These are phyloP conservation scores for Rhagophthalmus giganteus DNA, from an alignment of 2,888 invertebrate species.

Conservation along the genomic window DNA sequence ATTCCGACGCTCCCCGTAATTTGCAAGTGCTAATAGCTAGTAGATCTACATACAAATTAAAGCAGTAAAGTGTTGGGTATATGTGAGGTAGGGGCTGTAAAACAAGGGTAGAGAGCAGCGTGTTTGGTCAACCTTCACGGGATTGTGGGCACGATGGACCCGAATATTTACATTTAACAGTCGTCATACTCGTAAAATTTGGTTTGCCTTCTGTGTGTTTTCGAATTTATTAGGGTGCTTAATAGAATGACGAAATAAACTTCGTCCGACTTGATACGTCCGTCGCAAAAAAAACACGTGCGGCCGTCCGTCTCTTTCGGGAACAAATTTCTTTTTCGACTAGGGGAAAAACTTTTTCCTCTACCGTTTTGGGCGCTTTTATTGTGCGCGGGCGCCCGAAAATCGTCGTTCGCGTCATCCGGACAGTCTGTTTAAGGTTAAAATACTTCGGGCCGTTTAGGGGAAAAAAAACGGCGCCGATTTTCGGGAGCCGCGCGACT, in stretches of 20 bases:
- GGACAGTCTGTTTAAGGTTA: too few species aligned
- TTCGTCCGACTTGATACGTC: too few species aligned
- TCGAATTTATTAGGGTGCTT: slow-evolving; percentile 8
- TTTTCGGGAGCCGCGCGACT: too few species aligned
- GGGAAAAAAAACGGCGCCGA: too few species aligned
- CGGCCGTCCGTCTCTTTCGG: too few species aligned
- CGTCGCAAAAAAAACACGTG: too few species aligned
- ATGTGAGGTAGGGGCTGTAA: slow-evolving; percentile 42
- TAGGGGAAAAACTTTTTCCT: too few species aligned
- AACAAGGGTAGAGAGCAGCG: slow-evolving; percentile 39
- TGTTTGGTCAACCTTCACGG: slow-evolving; percentile 45
- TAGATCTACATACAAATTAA: slow-evolving; percentile 29
- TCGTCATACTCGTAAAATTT: slow-evolving; percentile 35
- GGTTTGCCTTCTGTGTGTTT: slow-evolving; percentile 10
- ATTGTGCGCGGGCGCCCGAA: too few species aligned
- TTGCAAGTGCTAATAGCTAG: slow-evolving; percentile 29
- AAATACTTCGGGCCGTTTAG: too few species aligned
- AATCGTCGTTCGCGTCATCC: too few species aligned
- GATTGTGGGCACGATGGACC: slow-evolving; percentile 33
- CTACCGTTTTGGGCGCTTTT: too few species aligned
- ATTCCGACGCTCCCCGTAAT: slow-evolving; percentile 8
- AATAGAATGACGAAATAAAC: slow-evolving; percentile 2
- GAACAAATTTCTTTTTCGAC: too few species aligned
- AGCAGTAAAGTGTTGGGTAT: slow-evolving; percentile 38
- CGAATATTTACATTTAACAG: slow-evolving; percentile 34